These are phyloP conservation scores for Cryptops parisi DNA, from an alignment of 2,888 invertebrate species.

Conservation along the genomic window DNA sequence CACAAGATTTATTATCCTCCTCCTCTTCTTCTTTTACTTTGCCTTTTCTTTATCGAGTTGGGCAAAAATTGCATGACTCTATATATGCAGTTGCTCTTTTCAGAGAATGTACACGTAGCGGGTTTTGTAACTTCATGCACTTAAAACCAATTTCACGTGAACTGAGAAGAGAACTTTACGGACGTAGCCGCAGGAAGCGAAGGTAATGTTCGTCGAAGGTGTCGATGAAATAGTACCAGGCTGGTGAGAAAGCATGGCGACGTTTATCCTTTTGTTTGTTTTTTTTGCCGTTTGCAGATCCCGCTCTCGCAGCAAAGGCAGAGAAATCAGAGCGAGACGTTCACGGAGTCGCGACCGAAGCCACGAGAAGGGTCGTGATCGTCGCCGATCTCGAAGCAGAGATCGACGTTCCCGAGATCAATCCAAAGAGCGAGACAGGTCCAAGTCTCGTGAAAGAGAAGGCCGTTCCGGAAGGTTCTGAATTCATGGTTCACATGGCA, in stretches of 20 bases:
- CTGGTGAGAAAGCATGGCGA: too few relatives aligned
- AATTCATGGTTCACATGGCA: too few relatives aligned
- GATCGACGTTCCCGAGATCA: constrained; percentile 22
- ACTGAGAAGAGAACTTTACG: constrained; percentile 56
- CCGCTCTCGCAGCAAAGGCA: constrained; percentile 17
- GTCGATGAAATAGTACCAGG: too few relatives aligned
- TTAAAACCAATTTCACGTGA: constrained; percentile 95
- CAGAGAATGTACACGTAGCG: constrained; percentile 90
- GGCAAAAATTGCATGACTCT: too few relatives aligned
- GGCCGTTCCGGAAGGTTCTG: constrained; percentile 43
- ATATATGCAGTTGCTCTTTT: neutral
- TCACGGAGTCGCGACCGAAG: constrained; percentile 12
- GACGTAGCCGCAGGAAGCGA: constrained; percentile 25
- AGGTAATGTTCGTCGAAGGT: too few relatives aligned
- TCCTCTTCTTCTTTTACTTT: too few relatives aligned
- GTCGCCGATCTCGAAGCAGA: constrained; percentile 18
- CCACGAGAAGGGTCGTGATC: constrained; percentile 10
- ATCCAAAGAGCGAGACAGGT: constrained; percentile 16
- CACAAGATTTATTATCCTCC: too few relatives aligned
- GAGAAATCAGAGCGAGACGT: constrained; percentile 11
- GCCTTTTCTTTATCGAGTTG: too few relatives aligned
- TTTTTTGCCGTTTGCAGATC: constrained; percentile 12
- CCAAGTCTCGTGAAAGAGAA: constrained; percentile 30
- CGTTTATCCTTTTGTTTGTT: neutral
- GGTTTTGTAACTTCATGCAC: constrained; percentile 99